phyloP scores from a whole-genome alignment of 2,888 invertebrate genomes.

The Xanthorhoe designata region DNA sequence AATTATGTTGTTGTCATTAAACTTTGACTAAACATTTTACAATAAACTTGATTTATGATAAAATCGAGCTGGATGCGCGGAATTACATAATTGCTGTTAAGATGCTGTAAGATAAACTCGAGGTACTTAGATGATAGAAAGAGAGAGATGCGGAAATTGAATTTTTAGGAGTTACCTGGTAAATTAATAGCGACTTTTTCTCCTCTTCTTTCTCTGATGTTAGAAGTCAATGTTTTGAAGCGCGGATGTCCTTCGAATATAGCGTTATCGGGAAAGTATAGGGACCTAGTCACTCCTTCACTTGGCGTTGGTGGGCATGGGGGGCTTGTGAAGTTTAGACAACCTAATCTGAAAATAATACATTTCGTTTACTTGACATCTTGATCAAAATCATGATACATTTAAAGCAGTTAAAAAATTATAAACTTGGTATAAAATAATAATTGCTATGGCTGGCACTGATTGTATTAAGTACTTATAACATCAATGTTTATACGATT shows the following conservation, averaged over 20 bases:
- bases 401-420: too few species aligned
- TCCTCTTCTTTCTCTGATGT: slow-evolving; percentile 95
- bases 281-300: slow-evolving; percentile 89
- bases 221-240: slow-evolving; percentile 96
- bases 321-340: slow-evolving; percentile 95
- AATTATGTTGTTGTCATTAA: not conserved
- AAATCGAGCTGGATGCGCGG: not conserved
- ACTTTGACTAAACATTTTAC: not conserved
- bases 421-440: too few species aligned
- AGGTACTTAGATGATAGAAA: too few species aligned
- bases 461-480: too few species aligned
- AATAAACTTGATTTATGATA: not conserved
- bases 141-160: not conserved
- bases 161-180: slow-evolving; percentile 88
- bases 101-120: not conserved
- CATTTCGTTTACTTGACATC: not conserved
- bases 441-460: too few species aligned
- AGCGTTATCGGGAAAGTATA: slow-evolving; percentile 97
- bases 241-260: slow-evolving; percentile 98
- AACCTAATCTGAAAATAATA: slow-evolving; percentile 89
- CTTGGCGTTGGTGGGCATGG: slow-evolving; percentile 87
- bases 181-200: slow-evolving; percentile 98
- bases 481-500: too few species aligned
- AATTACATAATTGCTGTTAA: not conserved
- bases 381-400: too few species aligned